Base-by-base conservation (phyloP, 2,113 vertebrate genomes). In the Columba livia region DNA sequence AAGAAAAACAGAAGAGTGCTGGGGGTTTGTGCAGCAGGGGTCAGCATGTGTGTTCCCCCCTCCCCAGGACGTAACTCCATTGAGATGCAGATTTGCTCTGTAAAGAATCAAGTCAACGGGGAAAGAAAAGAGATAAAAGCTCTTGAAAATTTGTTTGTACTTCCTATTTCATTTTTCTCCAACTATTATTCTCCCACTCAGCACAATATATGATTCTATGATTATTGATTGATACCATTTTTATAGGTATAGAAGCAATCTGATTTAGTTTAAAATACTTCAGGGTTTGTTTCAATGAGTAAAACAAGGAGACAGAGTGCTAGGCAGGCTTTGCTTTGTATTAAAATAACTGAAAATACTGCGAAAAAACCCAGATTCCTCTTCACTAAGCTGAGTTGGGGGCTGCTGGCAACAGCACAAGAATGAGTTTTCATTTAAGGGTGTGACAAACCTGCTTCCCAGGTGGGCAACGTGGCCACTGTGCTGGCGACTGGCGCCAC, bases 391-490 rank as follows among this genome's bases (percentile, higher is more conserved):
- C 71, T 56, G 47, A 36, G 53, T 18, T 32, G 38, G 32, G 48
- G 25, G 48, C 62, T 47, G 14, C 53, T 47, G 60, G 23, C 23
- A 73, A 56, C 0, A 7, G 82, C 53, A n/a, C 28, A 61, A 26
- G 34, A 3, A 7, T 4, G 26, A 58, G 21, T n/a, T 56, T 67
- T 42, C 58, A 54, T 67, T 60, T 51, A 21, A 18, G 0, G 2
- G 50, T 31, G 58, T 36, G 69, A 58, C 50, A 53, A 70, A 73
- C 32, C 65, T 11, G 8, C 13, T 48, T 44, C 38, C 58, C 32
- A 19, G 0, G 0, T 6, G 40, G 38, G 15, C 29, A 12, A 2
- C 0, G 17, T 12, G 11, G 28, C 11, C 53, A 2, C 10, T 0
- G 0, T 13, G 48, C 58, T 34, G 34, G 28, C 31, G 40, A 21